Evolutionary conservation across 2,113 vertebrate genomes (phyloP), one percentile per base, ranked within the genome.

Genomic region (Callospermophilus lateralis): DNA sequence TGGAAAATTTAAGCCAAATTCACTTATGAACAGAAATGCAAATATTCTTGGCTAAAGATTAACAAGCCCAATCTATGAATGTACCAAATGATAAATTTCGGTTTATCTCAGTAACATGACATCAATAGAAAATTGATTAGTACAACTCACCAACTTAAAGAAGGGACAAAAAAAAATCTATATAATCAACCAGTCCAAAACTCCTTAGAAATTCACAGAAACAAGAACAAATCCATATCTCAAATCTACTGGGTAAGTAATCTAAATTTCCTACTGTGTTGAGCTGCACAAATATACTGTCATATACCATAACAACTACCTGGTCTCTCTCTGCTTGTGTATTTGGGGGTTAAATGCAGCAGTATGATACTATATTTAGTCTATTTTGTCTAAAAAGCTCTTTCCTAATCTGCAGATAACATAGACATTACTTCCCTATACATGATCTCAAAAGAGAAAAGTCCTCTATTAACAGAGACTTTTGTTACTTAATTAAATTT

Each of bases 401-500:
- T 73, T 63, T 78, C 30, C 17, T 73, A 63, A 15, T 28, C 28
- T 65, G 9, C 48, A 89, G 16, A 77, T 16, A 88, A 34, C 10
- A 81, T 5, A 80, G 26, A 76, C 13, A 91, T 42, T 76, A 83
- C 42, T 83, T 76, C 20, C 61, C 63, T 87, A 61, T 32, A 42
- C 17, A 78, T 53, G 39, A 61, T 42, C 94, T 91, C 53, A 9
- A 70, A 68, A 32, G 48, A 37, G 39, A 86, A 61, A 32, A 77
- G 48, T 22, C 4, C 12, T 68, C 9, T 86, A 65, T 77, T 78
- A 73, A 55, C 51, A 86, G n/a, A 86, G 2, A 87, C 26, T 32
- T 77, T 68, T 89, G 32, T 93, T 84, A 68, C 22, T 89, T 93
- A 55, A 88, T 24, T 39, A 81, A 94, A 68, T 68, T 89, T 77